A percentile compares a stretch with the other conserved stretches of the same genome.
phyloP scores from a whole-genome alignment of 2,113 vertebrate genomes.

The Leiothrix lutea region DNA sequence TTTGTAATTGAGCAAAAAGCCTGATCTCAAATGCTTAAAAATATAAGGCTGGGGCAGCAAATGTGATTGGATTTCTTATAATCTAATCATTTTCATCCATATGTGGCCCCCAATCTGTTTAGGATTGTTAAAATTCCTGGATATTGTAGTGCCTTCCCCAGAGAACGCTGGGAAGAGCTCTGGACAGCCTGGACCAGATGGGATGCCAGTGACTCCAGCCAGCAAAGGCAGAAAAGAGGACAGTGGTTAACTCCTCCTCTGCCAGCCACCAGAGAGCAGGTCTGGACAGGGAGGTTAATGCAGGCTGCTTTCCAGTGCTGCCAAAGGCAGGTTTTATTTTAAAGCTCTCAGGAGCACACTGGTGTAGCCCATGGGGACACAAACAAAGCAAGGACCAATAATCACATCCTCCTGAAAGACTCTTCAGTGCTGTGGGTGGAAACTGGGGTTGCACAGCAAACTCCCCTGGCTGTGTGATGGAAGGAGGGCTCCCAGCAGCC shows the following conservation, averaged over 20 bases:
- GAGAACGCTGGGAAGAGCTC: constrained; percentile 39
- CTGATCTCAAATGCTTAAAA: constrained; percentile 34
- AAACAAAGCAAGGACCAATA: background rate
- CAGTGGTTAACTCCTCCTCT: constrained; percentile 52
- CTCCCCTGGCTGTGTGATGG: background rate
- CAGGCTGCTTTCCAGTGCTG: background rate
- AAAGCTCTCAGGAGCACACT: background rate
- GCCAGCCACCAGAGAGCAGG: background rate
- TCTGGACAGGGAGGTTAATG: background rate
- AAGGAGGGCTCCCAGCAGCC: background rate
- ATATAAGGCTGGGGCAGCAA: background rate
- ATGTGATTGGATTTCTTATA: constrained; percentile 64
- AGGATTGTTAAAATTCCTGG: constrained; percentile 68
- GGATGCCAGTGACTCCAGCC: constrained; percentile 44
- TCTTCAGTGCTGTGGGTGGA: background rate
- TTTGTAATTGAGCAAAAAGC: constrained; percentile 21
- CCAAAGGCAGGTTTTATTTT: background rate
- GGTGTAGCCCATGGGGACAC: background rate
- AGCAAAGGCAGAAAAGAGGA: constrained; percentile 50
- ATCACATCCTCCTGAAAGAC: background rate
- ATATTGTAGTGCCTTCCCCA: constrained; percentile 59
- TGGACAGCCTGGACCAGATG: constrained; percentile 54
- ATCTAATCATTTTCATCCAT: constrained; percentile 61
- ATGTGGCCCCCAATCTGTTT: constrained; percentile 66
- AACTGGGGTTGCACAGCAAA: background rate